phyloP scores from a whole-genome alignment of 1,140 invertebrate genomes.

The Nebria ingens region DNA sequence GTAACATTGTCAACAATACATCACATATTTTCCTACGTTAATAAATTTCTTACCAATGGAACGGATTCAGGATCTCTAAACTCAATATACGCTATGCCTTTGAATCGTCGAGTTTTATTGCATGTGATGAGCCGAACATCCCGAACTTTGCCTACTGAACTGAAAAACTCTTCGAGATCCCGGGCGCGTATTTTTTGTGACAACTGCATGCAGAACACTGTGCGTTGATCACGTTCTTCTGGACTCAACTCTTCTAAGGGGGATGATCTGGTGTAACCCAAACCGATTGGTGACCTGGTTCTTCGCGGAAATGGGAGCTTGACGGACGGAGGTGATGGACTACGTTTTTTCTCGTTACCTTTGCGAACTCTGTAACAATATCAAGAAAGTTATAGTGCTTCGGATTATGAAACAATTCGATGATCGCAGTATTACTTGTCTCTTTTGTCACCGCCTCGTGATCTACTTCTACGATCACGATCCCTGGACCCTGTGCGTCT shows the following conservation, averaged over 20 bases:
- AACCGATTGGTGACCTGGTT: slow-evolving; percentile 16
- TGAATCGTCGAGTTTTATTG: slow-evolving; percentile 96
- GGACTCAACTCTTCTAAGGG: slow-evolving; percentile 73
- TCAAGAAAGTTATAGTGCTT: no score
- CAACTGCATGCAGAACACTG: slow-evolving; percentile 96
- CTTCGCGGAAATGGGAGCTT: slow-evolving; percentile 21
- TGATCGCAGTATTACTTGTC: no score
- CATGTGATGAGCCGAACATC: slow-evolving; percentile 98
- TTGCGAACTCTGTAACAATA: slow-evolving; percentile 26
- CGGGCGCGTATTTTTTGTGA: slow-evolving; percentile 88
- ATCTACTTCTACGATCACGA: slow-evolving; percentile 27
- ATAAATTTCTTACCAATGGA: slow-evolving; percentile 61
- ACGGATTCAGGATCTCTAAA: slow-evolving; percentile 98
- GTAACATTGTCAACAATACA: not conserved
- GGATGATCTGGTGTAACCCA: slow-evolving; percentile 20
- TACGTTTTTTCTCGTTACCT: slow-evolving; percentile 27
- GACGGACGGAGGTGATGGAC: slow-evolving; percentile 24
- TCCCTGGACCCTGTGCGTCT: slow-evolving; percentile 24
- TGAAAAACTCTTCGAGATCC: slow-evolving; percentile 99
- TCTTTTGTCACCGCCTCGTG: slow-evolving; percentile 28
- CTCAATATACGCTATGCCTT: slow-evolving; percentile 99
- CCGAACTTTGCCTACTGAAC: slow-evolving; percentile 94
- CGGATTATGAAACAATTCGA: no score
- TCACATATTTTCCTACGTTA: not conserved
- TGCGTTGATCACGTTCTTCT: slow-evolving; percentile 95